Evolutionary conservation across 2,797 vertebrate genomes (phyloP).

Genomic region (Lutra lutra): DNA sequence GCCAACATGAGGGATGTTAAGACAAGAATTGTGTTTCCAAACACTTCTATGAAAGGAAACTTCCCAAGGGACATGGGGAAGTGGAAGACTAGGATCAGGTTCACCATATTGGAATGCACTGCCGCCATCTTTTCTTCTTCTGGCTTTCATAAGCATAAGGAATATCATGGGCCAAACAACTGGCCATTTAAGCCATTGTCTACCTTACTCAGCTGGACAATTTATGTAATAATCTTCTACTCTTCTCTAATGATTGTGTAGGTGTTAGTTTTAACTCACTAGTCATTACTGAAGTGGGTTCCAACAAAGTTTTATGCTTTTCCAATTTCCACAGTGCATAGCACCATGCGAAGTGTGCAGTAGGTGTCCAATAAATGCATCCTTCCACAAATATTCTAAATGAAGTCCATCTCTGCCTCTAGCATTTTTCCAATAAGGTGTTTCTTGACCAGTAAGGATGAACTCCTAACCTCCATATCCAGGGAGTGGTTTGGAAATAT

Average conservation of each 20-base stretch:
- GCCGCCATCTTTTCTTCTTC: background rate
- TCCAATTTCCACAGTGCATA: background rate
- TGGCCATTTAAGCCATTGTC: background rate
- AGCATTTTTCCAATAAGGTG: background rate
- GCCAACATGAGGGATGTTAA: background rate
- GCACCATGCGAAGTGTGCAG: background rate
- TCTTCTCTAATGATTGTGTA: background rate
- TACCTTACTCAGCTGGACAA: background rate
- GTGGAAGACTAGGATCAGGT: background rate
- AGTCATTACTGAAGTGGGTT: background rate
- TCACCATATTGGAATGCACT: no score
- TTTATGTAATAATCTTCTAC: background rate
- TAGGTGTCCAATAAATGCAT: background rate
- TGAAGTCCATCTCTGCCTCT: background rate
- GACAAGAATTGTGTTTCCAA: background rate
- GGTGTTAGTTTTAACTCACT: background rate
- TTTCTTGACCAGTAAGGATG: background rate
- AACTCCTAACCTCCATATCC: background rate
- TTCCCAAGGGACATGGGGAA: background rate
- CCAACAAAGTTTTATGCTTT: background rate
- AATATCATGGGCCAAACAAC: background rate
- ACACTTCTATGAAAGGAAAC: background rate
- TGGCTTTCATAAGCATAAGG: background rate
- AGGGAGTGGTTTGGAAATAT: background rate
- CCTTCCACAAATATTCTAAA: background rate